phyloP scores from a whole-genome alignment of 2,113 vertebrate species.

The Burhinus oedicnemus region DNA sequence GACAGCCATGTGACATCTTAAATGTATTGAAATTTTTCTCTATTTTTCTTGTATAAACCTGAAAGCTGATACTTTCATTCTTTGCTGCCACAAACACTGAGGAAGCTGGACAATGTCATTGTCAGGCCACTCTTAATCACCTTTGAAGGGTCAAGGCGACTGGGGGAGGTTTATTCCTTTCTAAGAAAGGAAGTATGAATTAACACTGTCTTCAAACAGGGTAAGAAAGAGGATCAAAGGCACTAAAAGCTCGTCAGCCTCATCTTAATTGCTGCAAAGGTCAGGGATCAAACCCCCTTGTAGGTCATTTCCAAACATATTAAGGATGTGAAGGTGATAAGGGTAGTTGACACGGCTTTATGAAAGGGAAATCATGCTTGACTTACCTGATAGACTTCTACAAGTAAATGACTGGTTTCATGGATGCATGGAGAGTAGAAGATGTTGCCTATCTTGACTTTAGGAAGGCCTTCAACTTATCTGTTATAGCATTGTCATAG shows the following conservation, averaged over 20 bases:
- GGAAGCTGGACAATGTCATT: background rate
- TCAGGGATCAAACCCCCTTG: background rate
- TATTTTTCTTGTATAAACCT: background rate
- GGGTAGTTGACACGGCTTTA: background rate
- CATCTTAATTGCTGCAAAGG: background rate
- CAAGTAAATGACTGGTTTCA: background rate
- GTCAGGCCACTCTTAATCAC: background rate
- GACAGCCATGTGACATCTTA: background rate
- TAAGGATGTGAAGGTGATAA: background rate
- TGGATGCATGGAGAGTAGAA: background rate
- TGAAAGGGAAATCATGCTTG: background rate
- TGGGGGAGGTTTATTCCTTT: background rate
- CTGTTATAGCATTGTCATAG: background rate
- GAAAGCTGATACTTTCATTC: background rate
- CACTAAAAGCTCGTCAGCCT: background rate
- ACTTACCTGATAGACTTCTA: background rate
- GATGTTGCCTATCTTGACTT: background rate
- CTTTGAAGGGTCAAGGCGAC: fast-evolving
- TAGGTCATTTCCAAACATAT: background rate
- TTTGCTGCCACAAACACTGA: background rate
- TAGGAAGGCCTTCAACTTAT: background rate
- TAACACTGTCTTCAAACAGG: background rate
- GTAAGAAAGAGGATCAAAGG: background rate
- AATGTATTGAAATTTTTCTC: background rate
- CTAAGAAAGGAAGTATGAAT: background rate